A percentile compares a stretch with the other conserved stretches of the same genome.
These are phyloP conservation scores for Carterocephalus palaemon DNA, from an alignment of 2,888 invertebrate species.

Conservation along the genomic window DNA sequence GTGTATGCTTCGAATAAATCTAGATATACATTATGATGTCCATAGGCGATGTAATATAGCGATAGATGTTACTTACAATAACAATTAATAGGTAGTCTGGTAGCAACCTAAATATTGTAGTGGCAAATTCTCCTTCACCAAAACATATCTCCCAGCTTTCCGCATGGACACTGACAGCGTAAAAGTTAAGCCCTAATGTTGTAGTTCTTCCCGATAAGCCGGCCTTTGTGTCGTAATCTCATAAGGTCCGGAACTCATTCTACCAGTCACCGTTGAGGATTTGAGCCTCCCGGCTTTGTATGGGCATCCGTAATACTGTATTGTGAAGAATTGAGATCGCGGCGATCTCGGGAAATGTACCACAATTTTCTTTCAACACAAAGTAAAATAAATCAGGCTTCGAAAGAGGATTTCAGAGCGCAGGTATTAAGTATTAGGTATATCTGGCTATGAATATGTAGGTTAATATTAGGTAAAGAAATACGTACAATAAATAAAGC, in stretches of 20 bases:
- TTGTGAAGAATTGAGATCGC: constrained; percentile 40
- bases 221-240: constrained; percentile 66
- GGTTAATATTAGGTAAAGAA: too few species aligned
- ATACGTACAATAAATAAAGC: too few species aligned
- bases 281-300: constrained; percentile 59
- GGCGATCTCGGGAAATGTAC: constrained; percentile 37
- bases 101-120: neutral
- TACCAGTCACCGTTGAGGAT: constrained; percentile 46
- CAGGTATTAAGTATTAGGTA: neutral
- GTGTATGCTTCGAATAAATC: neutral
- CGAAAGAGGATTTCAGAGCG: constrained; percentile 9
- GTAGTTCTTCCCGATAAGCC: constrained; percentile 55
- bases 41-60: too few species aligned
- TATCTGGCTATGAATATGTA: constrained; percentile 3
- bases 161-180: constrained; percentile 25
- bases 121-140: constrained; percentile 7
- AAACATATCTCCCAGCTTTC: constrained; percentile 7
- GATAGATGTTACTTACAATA: too few species aligned
- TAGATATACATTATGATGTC: neutral
- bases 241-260: constrained; percentile 51
- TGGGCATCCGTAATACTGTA: constrained; percentile 66
- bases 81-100: too few species aligned
- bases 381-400: constrained; percentile 17
- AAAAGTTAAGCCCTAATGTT: constrained; percentile 65
- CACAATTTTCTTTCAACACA: constrained; percentile 35